Evolutionary conservation across 2,113 vertebrate genomes (phyloP).

Genomic region (Mus pahari): DNA sequence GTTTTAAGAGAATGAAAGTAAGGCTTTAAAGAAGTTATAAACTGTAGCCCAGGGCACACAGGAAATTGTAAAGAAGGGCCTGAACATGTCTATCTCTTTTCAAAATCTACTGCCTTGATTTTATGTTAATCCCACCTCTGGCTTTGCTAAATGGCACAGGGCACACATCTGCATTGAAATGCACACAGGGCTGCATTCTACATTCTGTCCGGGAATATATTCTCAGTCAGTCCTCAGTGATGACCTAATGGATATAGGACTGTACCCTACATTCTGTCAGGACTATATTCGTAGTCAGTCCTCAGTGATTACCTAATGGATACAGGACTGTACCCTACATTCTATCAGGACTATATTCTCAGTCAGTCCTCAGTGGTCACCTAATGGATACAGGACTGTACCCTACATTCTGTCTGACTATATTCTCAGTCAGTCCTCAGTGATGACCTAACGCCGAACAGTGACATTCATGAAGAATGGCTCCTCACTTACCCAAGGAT

Average conservation of each 20-base stretch:
- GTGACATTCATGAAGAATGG: background rate
- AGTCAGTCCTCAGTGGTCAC: background rate
- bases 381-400: background rate
- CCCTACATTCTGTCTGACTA: background rate
- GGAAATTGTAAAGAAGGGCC: background rate
- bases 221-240: background rate
- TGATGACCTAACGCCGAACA: background rate
- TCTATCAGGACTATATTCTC: background rate
- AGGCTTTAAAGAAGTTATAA: background rate
- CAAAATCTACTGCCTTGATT: background rate
- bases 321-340: background rate
- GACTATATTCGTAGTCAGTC: background rate
- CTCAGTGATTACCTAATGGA: too few species aligned
- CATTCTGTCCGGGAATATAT: background rate
- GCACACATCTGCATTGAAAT: background rate
- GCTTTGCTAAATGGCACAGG: background rate
- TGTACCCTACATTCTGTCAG: background rate
- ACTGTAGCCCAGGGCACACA: background rate
- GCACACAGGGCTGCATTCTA: background rate
- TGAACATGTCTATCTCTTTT: background rate
- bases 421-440: background rate
- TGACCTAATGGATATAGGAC: too few species aligned
- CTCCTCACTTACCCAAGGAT: slow-evolving; percentile 91
- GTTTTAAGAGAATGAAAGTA: background rate
- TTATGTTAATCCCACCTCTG: background rate